A percentile compares a stretch with the other conserved stretches of the same genome.
Conservation (phyloP, 2,113 vertebrate species). For the Pagrus major region DNA sequence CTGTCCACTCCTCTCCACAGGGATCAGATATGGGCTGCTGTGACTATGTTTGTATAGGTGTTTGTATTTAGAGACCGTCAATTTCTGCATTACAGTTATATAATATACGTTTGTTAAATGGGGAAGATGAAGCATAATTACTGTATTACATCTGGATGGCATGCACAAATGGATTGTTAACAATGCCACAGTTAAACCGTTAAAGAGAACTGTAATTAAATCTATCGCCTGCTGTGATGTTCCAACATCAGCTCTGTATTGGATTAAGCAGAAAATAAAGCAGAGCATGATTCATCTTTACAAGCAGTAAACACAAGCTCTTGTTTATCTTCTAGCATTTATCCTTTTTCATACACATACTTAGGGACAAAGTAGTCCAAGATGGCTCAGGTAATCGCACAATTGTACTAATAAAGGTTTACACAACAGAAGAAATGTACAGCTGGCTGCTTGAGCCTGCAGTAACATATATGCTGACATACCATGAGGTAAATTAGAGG, state of each 20-base stretch:
- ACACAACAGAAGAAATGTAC: background rate
- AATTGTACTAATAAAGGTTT: background rate
- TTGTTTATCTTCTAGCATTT: background rate
- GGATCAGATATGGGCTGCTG: background rate
- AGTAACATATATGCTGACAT: background rate
- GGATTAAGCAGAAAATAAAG: constrained; percentile 48
- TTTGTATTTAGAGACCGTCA: background rate
- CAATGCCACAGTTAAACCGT: constrained; percentile 35
- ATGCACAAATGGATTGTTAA: constrained; percentile 35
- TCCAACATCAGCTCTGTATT: constrained; percentile 40
- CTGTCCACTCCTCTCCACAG: background rate
- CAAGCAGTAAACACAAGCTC: background rate
- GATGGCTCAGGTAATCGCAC: background rate
- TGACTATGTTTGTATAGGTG: background rate
- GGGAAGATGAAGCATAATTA: constrained; percentile 6
- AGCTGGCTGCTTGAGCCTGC: background rate
- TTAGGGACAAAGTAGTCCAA: constrained; percentile 13
- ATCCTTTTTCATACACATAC: background rate
- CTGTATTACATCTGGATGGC: constrained; percentile 29
- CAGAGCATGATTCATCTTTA: constrained; percentile 21
- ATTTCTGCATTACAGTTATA: constrained; percentile 12
- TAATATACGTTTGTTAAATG: constrained; percentile 6
- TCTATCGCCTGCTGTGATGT: constrained; percentile 39
- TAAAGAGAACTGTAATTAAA: constrained; percentile 54
- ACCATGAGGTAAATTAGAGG: background rate